Evolutionary conservation across 2,888 invertebrate species (phyloP).

Genomic region (Eupithecia insigniata): DNA sequence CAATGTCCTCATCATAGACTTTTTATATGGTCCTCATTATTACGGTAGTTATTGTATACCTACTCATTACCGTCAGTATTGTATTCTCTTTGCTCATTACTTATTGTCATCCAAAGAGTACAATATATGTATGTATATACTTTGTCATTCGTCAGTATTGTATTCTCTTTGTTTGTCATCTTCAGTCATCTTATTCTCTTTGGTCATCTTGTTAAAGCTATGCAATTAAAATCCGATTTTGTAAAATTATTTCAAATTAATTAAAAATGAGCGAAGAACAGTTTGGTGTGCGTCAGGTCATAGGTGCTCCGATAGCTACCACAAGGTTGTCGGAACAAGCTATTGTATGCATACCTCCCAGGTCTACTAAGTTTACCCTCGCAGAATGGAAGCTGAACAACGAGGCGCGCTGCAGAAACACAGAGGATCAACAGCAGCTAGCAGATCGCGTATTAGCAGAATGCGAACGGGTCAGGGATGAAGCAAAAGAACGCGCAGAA

Average conservation of each 20-base stretch:
- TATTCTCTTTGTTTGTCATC: too few species aligned
- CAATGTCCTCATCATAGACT: too few species aligned
- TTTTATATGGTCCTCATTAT: too few species aligned
- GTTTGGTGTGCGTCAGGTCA: conserved; percentile 70
- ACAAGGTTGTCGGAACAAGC: conserved; percentile 75
- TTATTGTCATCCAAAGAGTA: too few species aligned
- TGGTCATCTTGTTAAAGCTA: too few species aligned
- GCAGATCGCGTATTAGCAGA: conserved; percentile 90
- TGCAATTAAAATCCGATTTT: not conserved
- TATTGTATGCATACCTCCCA: conserved; percentile 77
- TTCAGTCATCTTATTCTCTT: conserved; percentile 26
- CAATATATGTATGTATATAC: too few species aligned
- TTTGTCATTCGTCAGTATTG: too few species aligned
- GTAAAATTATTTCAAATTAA: not conserved
- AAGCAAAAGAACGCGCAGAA: conserved; percentile 88
- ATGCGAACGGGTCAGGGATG: conserved; percentile 86
- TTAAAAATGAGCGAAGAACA: conserved; percentile 66
- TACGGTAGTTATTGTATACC: too few species aligned
- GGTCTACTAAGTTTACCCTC: conserved; percentile 85
- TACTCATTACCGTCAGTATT: too few species aligned
- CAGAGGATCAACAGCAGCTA: conserved; percentile 92
- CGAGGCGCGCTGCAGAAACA: conserved; percentile 86
- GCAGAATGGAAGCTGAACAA: conserved; percentile 91
- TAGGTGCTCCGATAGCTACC: conserved; percentile 74
- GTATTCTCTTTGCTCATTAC: too few species aligned